A percentile compares a stretch with the other conserved stretches of the same genome.
Evolutionary conservation across 2,797 vertebrate species (phyloP).

Genomic region (Setipinna tenuifilis): DNA sequence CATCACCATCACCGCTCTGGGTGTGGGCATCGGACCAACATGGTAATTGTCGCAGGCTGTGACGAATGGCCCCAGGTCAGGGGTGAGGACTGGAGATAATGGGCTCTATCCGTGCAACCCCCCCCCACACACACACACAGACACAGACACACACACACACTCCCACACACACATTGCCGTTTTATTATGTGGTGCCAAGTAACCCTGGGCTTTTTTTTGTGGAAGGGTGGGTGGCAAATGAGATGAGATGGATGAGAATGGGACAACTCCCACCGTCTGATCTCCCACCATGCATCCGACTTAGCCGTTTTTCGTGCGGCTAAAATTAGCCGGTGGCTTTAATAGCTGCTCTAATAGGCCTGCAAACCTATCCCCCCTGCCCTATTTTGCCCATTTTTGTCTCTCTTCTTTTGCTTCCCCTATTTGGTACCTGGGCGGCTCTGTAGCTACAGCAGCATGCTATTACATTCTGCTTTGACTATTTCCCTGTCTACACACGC

Average conservation of each 20-base stretch:
- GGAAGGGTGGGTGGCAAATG: not conserved
- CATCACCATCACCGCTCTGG: not conserved
- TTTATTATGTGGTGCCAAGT: not conserved
- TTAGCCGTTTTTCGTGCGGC: not conserved
- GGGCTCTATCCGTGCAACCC: conserved; percentile 41
- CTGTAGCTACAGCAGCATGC: not conserved
- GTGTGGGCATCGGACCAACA: conserved; percentile 35
- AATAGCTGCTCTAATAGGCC: conserved; percentile 16
- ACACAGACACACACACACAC: too few relatives aligned
- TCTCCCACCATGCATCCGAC: not conserved
- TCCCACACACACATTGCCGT: not conserved
- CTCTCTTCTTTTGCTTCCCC: not conserved
- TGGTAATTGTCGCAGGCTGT: conserved; percentile 45
- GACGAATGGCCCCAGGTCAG: conserved; percentile 48
- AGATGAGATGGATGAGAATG: not conserved
- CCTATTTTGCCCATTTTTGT: not conserved
- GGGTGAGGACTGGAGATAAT: conserved; percentile 44
- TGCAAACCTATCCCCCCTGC: not conserved
- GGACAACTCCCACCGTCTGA: not conserved
- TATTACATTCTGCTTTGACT: not conserved
- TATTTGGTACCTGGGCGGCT: not conserved
- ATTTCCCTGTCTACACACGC: not conserved
- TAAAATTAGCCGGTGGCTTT: conserved; percentile 8
- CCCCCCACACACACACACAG: not conserved
- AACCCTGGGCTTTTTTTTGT: not conserved